Conservation (phyloP, 2,797 vertebrate genomes). For the Zonotrichia albicollis region DNA sequence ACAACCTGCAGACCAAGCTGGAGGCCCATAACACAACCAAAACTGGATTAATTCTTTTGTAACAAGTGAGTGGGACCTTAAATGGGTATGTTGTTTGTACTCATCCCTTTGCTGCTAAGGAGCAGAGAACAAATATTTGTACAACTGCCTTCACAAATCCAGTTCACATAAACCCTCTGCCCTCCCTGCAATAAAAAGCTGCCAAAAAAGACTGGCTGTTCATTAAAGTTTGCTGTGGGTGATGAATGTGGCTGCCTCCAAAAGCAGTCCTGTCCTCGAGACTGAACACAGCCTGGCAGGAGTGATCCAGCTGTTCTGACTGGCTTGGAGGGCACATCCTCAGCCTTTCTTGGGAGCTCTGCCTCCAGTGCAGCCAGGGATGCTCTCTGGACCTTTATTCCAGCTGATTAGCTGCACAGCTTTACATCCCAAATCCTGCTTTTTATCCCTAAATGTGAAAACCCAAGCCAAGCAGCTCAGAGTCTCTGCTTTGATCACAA, state of each 20-base stretch:
- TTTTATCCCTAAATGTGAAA: not conserved
- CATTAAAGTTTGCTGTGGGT: not conserved
- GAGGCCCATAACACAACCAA: not conserved
- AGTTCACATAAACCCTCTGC: not conserved
- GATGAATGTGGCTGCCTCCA: not conserved
- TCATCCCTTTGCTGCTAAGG: constrained; percentile 45
- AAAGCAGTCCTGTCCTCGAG: not conserved
- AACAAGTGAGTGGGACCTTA: not conserved
- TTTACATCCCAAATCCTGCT: not conserved
- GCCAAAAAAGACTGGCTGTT: not conserved
- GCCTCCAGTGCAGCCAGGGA: not conserved
- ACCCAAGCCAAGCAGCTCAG: not conserved
- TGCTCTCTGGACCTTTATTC: not conserved
- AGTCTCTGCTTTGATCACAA: not conserved
- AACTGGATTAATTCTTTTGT: not conserved
- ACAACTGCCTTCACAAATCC: not conserved
- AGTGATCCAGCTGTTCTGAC: not conserved
- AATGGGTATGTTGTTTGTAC: constrained; percentile 14
- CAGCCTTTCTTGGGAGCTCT: not conserved
- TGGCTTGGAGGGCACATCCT: not conserved
- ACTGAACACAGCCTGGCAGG: not conserved
- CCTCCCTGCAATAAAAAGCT: not conserved
- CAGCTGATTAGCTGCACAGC: not conserved
- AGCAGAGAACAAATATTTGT: constrained; percentile 56
- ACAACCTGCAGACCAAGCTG: not conserved